These are phyloP conservation scores for Takifugu flavidus DNA, from an alignment of 2,113 vertebrate genomes.

Conservation along the genomic window DNA sequence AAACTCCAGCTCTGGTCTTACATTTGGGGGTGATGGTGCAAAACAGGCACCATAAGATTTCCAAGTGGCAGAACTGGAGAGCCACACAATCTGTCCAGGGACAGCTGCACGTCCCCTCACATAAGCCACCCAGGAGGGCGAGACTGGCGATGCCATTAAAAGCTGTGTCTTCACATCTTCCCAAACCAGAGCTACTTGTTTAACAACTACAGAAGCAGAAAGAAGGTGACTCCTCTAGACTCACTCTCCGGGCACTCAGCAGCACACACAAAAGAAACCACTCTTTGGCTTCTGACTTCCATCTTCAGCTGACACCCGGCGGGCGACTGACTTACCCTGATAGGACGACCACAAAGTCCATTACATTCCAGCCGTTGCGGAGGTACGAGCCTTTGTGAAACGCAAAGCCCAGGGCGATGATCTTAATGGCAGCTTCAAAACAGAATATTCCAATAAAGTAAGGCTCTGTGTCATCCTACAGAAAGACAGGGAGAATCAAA, in stretches of 20 bases:
- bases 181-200: slow-evolving; percentile 24
- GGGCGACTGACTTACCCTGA: slow-evolving; percentile 85
- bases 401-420: slow-evolving; percentile 94
- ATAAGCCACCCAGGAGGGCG: neutral
- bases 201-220: slow-evolving; percentile 17
- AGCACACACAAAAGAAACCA: slow-evolving; percentile 33
- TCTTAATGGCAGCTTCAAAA: slow-evolving; percentile 98
- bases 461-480: slow-evolving; percentile 95
- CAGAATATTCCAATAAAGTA: slow-evolving; percentile 99
- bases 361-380: slow-evolving; percentile 97
- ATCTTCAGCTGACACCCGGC: slow-evolving; percentile 65
- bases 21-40: too few species aligned
- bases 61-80: too few species aligned
- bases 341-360: slow-evolving; percentile 99
- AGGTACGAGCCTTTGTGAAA: slow-evolving; percentile 98
- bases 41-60: too few species aligned
- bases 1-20: too few species aligned
- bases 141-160: neutral
- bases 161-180: slow-evolving; percentile 1
- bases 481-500: slow-evolving; percentile 27
- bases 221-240: neutral
- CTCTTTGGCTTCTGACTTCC: slow-evolving; percentile 76
- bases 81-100: too few species aligned
- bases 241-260: too few species aligned
- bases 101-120: too few species aligned